Conservation (phyloP, 2,797 vertebrate species). For the Leontocebus nigricollis region DNA sequence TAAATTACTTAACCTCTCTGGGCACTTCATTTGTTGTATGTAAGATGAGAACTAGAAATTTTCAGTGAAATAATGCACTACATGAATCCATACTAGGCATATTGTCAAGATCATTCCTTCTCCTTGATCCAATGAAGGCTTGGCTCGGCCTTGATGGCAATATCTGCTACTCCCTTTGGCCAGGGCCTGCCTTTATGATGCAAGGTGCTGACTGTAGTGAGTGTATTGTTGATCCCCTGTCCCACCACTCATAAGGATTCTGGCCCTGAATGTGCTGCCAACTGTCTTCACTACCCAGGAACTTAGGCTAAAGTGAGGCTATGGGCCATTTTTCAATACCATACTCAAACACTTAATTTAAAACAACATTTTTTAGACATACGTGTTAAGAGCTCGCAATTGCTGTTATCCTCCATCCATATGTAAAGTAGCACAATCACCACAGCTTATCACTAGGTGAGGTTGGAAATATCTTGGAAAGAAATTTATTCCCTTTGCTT, state of each 20-base stretch:
- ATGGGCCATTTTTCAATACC: not conserved
- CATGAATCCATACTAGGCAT: not conserved
- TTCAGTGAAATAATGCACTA: not conserved
- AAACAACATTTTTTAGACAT: not conserved
- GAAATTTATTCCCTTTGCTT: not conserved
- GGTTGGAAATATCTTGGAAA: not conserved
- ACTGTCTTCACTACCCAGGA: not conserved
- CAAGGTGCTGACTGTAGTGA: not conserved
- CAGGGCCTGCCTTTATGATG: not conserved
- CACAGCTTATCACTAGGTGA: not conserved
- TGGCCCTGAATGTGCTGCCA: not conserved
- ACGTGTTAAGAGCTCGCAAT: not conserved
- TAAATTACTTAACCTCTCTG: not conserved
- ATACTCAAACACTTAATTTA: not conserved
- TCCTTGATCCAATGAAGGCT: not conserved
- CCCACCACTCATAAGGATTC: not conserved
- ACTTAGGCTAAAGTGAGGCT: not conserved
- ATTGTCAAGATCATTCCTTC: not conserved
- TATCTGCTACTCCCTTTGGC: not conserved
- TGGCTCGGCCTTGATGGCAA: not conserved
- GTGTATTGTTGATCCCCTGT: not conserved
- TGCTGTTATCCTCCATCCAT: not conserved
- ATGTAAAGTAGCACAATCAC: not conserved
- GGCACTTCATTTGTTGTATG: not conserved
- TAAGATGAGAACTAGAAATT: not conserved